A percentile compares a stretch with the other conserved stretches of the same genome.
Evolutionary conservation across 1,140 invertebrate species (phyloP).

Genomic region (Dreissena polymorpha): DNA sequence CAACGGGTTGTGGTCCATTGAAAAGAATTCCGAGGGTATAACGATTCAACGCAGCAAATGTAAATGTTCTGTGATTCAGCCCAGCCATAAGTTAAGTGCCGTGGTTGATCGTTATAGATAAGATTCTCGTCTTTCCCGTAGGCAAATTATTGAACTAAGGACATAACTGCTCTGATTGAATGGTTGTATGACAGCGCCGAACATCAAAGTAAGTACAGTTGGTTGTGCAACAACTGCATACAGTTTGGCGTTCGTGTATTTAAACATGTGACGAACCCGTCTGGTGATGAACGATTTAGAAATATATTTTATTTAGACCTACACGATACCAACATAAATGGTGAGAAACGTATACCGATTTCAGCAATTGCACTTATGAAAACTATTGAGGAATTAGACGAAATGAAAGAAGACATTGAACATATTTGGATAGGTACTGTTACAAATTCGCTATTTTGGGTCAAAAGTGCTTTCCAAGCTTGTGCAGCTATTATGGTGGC

Average conservation of each 20-base stretch:
- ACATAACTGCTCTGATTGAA: not conserved
- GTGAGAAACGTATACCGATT: too few relatives aligned
- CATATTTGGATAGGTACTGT: too few relatives aligned
- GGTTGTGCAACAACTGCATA: conserved; percentile 4
- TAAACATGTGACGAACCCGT: not conserved
- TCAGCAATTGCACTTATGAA: too few relatives aligned
- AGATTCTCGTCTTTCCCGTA: not conserved
- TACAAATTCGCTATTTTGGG: too few relatives aligned
- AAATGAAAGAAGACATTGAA: too few relatives aligned
- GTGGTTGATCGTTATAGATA: conserved; percentile 2
- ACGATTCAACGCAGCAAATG: conserved; percentile 29
- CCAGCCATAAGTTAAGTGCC: not conserved
- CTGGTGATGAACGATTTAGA: too few relatives aligned
- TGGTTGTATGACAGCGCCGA: conserved; percentile 18
- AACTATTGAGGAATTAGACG: too few relatives aligned
- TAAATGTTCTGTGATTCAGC: too few relatives aligned
- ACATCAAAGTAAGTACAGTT: not conserved
- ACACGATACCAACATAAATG: too few relatives aligned
- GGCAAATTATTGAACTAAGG: not conserved
- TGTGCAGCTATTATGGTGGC: too few relatives aligned
- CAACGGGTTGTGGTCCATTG: conserved; percentile 28
- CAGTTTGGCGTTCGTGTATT: conserved; percentile 7
- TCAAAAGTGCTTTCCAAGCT: too few relatives aligned
- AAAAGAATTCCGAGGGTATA: conserved; percentile 16
- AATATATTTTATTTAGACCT: too few relatives aligned